Conservation (phyloP, 2,888 invertebrate species). For the Platynereis dumerilii region DNA sequence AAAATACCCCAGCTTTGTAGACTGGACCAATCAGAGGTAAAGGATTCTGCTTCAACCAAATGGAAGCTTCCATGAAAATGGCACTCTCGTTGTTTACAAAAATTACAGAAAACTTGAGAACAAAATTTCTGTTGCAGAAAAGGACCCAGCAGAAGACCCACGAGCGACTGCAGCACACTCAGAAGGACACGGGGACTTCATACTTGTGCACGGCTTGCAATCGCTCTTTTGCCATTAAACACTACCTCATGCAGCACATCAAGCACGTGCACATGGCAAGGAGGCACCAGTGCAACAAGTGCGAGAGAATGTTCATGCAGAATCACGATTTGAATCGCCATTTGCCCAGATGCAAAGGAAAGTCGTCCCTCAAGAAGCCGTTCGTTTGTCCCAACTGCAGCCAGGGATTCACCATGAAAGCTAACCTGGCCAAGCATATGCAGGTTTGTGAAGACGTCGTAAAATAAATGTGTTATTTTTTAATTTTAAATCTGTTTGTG, state of each 20-base stretch:
- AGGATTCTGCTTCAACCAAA: too few species aligned
- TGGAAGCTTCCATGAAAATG: too few species aligned
- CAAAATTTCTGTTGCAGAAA: constrained; percentile 26
- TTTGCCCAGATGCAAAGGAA: background rate
- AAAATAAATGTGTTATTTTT: too few species aligned
- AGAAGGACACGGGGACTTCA: constrained; percentile 13
- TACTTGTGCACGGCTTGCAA: constrained; percentile 29
- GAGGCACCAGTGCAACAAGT: constrained; percentile 17
- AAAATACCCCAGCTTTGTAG: too few species aligned
- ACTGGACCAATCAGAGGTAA: too few species aligned
- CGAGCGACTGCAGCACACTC: constrained; percentile 26
- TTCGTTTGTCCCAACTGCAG: background rate
- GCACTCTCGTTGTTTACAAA: too few species aligned
- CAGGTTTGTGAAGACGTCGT: background rate
- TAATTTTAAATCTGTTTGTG: too few species aligned
- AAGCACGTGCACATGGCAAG: constrained; percentile 19
- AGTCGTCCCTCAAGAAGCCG: background rate
- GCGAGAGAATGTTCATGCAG: constrained; percentile 10
- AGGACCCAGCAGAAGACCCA: constrained; percentile 14
- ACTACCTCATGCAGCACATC: constrained; percentile 33
- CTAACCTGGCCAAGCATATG: background rate
- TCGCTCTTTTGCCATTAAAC: constrained; percentile 24
- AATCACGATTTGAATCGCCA: background rate
- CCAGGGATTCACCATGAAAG: background rate
- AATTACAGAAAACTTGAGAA: too few species aligned